Evolutionary conservation across 2,113 vertebrate species (phyloP).

Genomic region (Urocitellus parryii): DNA sequence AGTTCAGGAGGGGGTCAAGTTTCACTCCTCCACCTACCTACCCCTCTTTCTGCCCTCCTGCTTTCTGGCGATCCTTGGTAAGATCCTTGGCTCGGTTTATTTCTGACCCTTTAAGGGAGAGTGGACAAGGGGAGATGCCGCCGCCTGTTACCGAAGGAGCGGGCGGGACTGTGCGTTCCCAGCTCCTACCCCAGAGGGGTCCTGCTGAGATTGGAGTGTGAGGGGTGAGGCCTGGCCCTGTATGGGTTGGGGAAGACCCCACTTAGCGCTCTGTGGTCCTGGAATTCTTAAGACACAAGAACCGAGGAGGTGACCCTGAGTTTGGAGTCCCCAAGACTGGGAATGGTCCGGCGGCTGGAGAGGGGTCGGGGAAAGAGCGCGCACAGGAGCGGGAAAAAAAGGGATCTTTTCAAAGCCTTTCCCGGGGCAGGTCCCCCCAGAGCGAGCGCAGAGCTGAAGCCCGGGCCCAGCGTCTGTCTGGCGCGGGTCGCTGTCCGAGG

Average conservation of each 20-base stretch:
- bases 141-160: background rate
- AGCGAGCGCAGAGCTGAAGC: accelerated
- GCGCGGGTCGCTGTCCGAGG: conserved; percentile 57
- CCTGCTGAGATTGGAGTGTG: background rate
- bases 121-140: background rate
- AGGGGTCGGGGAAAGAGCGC: accelerated
- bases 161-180: background rate
- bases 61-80: background rate
- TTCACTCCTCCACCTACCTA: background rate
- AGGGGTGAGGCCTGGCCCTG: background rate
- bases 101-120: background rate
- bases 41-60: background rate
- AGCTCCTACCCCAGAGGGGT: background rate
- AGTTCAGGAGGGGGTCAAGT: background rate
- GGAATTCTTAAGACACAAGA: background rate
- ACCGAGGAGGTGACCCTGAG: background rate
- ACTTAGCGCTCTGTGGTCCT: background rate
- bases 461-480: accelerated
- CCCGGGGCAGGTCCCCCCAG: background rate
- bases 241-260: background rate
- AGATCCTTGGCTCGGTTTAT: background rate
- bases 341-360: background rate
- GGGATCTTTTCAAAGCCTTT: background rate
- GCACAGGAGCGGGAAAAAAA: background rate
- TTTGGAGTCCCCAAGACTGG: background rate